These are phyloP conservation scores for Conistra vaccinii DNA, from an alignment of 2,888 invertebrate genomes.

Conservation along the genomic window DNA sequence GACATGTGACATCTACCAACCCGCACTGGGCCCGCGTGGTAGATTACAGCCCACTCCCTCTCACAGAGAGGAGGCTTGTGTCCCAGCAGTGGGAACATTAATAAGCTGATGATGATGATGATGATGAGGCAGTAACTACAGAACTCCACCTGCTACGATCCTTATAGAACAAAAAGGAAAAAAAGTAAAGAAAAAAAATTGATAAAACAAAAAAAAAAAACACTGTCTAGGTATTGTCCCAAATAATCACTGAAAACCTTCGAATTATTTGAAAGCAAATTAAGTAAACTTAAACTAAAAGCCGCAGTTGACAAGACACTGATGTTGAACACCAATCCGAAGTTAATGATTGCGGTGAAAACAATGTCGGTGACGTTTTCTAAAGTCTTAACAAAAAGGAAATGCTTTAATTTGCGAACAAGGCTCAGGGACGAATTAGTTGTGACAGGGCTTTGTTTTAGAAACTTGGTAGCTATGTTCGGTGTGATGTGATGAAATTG, in stretches of 20 bases:
- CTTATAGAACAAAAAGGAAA: no score
- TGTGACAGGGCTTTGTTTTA: conserved; percentile 35
- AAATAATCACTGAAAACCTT: background rate
- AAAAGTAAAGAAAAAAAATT: no score
- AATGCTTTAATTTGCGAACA: conserved; percentile 64
- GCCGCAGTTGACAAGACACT: background rate
- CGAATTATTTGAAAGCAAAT: background rate
- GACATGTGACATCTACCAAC: no score
- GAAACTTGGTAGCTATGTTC: background rate
- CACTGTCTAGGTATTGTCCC: no score
- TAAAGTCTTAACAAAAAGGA: conserved; percentile 38
- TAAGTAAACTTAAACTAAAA: background rate
- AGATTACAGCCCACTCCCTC: no score
- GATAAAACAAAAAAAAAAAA: no score
- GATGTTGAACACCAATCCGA: conserved; percentile 12
- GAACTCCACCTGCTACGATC: no score
- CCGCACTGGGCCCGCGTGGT: no score
- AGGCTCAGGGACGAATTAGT: conserved; percentile 42
- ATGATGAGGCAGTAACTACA: no score
- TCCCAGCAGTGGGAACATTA: no score
- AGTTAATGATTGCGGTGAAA: conserved; percentile 12
- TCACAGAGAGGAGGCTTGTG: no score
- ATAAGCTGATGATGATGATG: no score
- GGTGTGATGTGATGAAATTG: background rate
- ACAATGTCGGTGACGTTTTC: conserved; percentile 14